Percentiles rank a stretch among this genome's conserved stretches.
phyloP scores from a whole-genome alignment of 2,113 vertebrate genomes.

The Nesogale talazaci region DNA sequence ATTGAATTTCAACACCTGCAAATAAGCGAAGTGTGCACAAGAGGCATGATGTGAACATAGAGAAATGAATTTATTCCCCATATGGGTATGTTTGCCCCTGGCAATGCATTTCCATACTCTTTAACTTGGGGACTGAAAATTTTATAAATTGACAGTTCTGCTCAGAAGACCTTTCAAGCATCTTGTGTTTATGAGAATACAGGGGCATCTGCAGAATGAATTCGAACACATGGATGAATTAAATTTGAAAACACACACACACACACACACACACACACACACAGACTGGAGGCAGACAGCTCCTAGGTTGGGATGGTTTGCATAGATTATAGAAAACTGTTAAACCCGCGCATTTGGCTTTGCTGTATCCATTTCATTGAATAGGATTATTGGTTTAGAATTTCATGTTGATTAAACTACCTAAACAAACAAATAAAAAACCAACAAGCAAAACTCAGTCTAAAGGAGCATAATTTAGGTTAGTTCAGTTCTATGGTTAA shows the following conservation, averaged over 20 bases:
- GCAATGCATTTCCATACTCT: conserved; percentile 76
- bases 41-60: conserved; percentile 73
- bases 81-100: conserved; percentile 60
- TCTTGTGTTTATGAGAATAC: conserved; percentile 81
- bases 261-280: neutral
- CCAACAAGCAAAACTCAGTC: neutral
- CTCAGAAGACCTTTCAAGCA: conserved; percentile 79
- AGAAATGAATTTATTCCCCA: conserved; percentile 75
- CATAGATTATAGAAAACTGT: conserved; percentile 55
- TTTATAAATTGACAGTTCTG: conserved; percentile 80
- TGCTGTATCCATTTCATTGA: conserved; percentile 31
- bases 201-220: conserved; percentile 72
- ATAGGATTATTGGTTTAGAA: conserved; percentile 32
- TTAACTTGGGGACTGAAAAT: conserved; percentile 81
- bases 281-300: conserved; percentile 54
- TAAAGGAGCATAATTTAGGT: conserved; percentile 69
- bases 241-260: conserved; percentile 56
- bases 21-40: conserved; percentile 74
- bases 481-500: conserved; percentile 48
- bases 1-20: conserved; percentile 85
- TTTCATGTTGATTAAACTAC: conserved; percentile 74
- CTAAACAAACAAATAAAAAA: neutral
- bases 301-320: neutral
- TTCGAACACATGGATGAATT: conserved; percentile 80
- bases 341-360: conserved; percentile 66